These are phyloP conservation scores for Acanthoscelides obtectus DNA, from an alignment of 2,888 invertebrate species.

Conservation along the genomic window DNA sequence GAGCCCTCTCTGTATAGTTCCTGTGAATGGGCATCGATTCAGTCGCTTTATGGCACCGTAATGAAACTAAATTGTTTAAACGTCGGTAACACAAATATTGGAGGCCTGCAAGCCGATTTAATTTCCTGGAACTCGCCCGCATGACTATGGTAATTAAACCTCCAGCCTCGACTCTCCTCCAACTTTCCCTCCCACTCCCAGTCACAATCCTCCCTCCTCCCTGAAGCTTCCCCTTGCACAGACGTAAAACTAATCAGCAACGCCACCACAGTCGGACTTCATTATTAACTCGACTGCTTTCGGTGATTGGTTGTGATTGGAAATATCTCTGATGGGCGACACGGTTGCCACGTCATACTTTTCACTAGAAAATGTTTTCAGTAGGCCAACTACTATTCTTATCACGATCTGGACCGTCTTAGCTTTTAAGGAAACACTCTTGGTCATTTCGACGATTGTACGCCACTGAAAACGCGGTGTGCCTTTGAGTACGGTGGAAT, in stretches of 20 bases:
- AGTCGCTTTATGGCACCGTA: slow-evolving; percentile 32
- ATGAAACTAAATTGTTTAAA: slow-evolving; percentile 47
- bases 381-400: too few relatives aligned
- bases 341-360: background rate
- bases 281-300: slow-evolving; percentile 46
- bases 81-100: slow-evolving; percentile 46
- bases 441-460: too few relatives aligned
- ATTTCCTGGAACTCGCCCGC: slow-evolving; percentile 45
- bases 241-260: slow-evolving; percentile 44
- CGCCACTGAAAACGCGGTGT: too few relatives aligned
- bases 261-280: slow-evolving; percentile 46
- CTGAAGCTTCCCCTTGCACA: slow-evolving; percentile 27
- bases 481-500: too few relatives aligned
- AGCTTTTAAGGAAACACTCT: too few relatives aligned
- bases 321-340: slow-evolving; percentile 17
- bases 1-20: background rate
- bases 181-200: background rate
- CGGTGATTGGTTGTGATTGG: slow-evolving; percentile 35
- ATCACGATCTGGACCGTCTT: too few relatives aligned
- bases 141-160: slow-evolving; percentile 49
- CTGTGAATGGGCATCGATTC: background rate
- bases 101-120: slow-evolving; percentile 45
- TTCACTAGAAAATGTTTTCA: background rate
- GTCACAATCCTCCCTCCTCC: slow-evolving; percentile 30
- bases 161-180: background rate